Conservation (phyloP, 37 sponge, comb jelly and placozoan species). For the Halisarca cf. caerulea region DNA sequence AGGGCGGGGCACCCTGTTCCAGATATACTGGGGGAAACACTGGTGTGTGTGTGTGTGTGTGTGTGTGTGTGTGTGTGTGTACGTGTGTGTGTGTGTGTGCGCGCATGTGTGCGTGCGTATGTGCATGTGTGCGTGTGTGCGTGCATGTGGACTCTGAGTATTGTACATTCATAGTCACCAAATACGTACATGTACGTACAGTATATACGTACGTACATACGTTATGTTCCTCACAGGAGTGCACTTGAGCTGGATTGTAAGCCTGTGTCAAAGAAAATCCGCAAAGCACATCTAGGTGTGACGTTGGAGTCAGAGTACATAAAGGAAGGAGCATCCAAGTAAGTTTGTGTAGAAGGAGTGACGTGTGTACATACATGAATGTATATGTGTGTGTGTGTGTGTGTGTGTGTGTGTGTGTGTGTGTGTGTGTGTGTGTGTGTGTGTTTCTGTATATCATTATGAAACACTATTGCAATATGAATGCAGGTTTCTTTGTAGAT, state of each 20-base stretch:
- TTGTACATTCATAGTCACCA: too few species aligned
- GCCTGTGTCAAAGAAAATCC: slow-evolving; percentile 70
- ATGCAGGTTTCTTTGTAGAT: too few species aligned
- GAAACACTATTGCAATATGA: too few species aligned
- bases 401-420: not conserved
- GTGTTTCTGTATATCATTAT: not conserved
- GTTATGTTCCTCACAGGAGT: slow-evolving; percentile 30
- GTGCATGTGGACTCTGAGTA: too few species aligned
- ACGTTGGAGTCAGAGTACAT: slow-evolving; percentile 72
- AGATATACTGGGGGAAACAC: too few species aligned
- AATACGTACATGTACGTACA: not conserved
- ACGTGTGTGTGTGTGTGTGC: not conserved
- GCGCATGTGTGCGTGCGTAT: too few species aligned
- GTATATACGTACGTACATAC: not conserved
- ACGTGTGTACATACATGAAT: too few species aligned
- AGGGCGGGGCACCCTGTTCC: too few species aligned
- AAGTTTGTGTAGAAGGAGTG: too few species aligned
- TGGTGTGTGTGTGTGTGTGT: too few species aligned
- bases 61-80: slow-evolving; percentile 3
- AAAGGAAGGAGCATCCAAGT: slow-evolving; percentile 67
- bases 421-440: slow-evolving; percentile 3
- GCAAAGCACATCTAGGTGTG: slow-evolving; percentile 50
- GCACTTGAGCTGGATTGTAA: slow-evolving; percentile 73
- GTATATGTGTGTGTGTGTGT: too few species aligned
- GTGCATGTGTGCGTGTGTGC: too few species aligned